Evolutionary conservation across 2,113 vertebrate species (phyloP).

Genomic region (Equus quagga): DNA sequence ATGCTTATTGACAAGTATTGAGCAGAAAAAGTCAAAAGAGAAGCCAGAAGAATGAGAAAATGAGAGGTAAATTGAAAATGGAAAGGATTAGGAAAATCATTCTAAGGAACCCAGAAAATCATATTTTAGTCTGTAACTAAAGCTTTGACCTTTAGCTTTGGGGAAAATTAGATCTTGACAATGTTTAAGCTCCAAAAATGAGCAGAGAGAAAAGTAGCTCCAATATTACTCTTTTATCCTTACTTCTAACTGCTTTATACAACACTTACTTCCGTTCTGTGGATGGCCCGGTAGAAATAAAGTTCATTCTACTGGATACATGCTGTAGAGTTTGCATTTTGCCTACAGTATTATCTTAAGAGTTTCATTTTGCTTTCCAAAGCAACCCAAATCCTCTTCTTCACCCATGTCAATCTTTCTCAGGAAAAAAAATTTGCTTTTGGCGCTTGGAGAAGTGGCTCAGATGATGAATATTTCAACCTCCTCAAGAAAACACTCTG

Average conservation of each 20-base stretch:
- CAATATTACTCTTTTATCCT: not conserved
- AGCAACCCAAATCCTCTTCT: not conserved
- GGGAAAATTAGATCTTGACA: not conserved
- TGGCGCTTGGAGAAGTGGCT: not conserved
- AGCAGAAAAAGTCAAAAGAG: not conserved
- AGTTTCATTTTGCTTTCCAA: not conserved
- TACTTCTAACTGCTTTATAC: not conserved
- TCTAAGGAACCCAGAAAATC: not conserved
- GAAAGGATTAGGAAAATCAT: not conserved
- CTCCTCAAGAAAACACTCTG: not conserved
- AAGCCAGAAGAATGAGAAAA: not conserved
- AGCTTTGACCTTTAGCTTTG: not conserved
- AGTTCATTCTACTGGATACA: accelerated
- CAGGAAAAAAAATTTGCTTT: not conserved
- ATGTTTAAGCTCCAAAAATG: not conserved
- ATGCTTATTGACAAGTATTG: not conserved
- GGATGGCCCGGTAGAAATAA: not conserved
- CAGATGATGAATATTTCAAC: not conserved
- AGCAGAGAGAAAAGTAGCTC: not conserved
- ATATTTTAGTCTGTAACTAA: not conserved
- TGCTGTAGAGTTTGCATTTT: not conserved
- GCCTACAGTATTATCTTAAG: not conserved
- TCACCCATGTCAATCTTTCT: not conserved
- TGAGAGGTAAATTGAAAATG: not conserved
- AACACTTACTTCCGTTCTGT: not conserved